Evolutionary conservation across 2,888 invertebrate species (phyloP).

Genomic region (Chymomyza procnemis): DNA sequence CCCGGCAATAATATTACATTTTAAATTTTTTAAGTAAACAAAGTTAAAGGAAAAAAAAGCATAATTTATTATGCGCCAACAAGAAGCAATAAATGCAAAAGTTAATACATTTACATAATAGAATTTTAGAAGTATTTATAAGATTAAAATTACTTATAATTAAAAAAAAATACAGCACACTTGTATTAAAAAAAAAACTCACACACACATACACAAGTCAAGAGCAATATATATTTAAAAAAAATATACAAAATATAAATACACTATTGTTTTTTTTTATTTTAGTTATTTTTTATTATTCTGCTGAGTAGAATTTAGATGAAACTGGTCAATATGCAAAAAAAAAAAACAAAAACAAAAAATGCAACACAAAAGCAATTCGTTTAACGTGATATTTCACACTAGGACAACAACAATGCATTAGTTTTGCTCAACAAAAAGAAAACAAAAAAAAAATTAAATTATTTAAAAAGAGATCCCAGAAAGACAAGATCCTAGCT

Average conservation of each 20-base stretch:
- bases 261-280: neutral
- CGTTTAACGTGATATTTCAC: conserved; percentile 59
- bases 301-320: conserved; percentile 62
- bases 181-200: conserved; percentile 49
- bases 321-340: conserved; percentile 34
- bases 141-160: conserved; percentile 69
- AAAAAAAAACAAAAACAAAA: conserved; percentile 24
- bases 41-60: conserved; percentile 26
- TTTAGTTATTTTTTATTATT: conserved; percentile 38
- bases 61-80: conserved; percentile 52
- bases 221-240: conserved; percentile 16
- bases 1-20: conserved; percentile 61
- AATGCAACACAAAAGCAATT: conserved; percentile 54
- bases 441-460: conserved; percentile 37
- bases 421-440: conserved; percentile 75
- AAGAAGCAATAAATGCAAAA: conserved; percentile 63
- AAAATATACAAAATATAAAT: conserved; percentile 3
- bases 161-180: conserved; percentile 61
- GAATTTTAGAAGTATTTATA: conserved; percentile 49
- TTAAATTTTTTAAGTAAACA: conserved; percentile 13
- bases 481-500: conserved; percentile 53
- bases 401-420: conserved; percentile 34
- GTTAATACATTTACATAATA: conserved; percentile 65
- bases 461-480: neutral
- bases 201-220: conserved; percentile 45